These are phyloP conservation scores for Promerops cafer DNA, from an alignment of 2,113 vertebrate species.

Conservation along the genomic window DNA sequence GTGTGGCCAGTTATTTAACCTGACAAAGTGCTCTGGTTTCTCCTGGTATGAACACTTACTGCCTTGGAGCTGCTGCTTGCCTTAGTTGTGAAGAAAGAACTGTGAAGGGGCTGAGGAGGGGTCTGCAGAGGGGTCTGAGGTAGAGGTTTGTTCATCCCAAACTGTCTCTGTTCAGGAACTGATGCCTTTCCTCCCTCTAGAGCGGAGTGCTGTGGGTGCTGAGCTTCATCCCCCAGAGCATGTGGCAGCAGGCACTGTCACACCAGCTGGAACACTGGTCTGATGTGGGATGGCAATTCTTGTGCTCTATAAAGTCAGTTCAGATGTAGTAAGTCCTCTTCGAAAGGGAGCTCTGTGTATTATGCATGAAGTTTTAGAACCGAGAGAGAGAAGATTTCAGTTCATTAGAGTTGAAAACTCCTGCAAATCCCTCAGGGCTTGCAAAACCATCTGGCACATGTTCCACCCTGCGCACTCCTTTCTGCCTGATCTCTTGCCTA, in stretches of 20 bases:
- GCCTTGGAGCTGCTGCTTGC: not conserved
- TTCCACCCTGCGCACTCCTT: not conserved
- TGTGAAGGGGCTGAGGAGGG: not conserved
- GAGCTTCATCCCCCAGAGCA: not conserved
- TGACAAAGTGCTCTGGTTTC: not conserved
- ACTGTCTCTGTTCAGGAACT: not conserved
- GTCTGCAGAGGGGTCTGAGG: not conserved
- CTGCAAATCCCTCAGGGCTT: slow-evolving; percentile 51
- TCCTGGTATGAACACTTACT: not conserved
- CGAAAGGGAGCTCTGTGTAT: slow-evolving; percentile 40
- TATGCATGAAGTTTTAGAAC: slow-evolving; percentile 61
- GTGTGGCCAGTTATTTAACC: not conserved
- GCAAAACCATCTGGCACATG: slow-evolving; percentile 45
- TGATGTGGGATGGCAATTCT: slow-evolving; percentile 11
- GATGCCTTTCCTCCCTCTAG: not conserved
- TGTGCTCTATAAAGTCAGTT: not conserved
- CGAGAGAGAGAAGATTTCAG: slow-evolving; percentile 43
- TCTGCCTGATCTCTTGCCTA: not conserved
- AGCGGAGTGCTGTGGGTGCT: not conserved
- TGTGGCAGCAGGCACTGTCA: not conserved
- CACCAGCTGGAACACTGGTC: not conserved
- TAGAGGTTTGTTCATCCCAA: not conserved
- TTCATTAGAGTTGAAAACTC: slow-evolving; percentile 64
- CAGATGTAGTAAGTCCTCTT: slow-evolving; percentile 42
- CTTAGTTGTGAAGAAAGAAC: not conserved